These are phyloP conservation scores for Stenodema calcarata DNA, from an alignment of 2,888 invertebrate genomes.

Conservation along the genomic window DNA sequence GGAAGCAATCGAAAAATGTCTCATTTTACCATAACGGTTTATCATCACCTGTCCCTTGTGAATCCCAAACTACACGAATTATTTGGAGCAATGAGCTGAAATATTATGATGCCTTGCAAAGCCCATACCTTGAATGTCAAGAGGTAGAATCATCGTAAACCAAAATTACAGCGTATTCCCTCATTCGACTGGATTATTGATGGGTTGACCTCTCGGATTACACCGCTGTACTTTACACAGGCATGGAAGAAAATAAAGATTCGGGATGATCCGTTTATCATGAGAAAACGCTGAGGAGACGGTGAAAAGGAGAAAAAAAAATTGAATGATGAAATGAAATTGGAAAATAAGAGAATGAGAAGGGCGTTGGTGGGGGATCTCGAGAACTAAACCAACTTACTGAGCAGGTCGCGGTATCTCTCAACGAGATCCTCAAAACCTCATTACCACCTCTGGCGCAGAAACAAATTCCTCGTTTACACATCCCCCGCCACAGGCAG, in stretches of 20 bases:
- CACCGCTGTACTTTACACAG: not conserved
- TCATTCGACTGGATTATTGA: not conserved
- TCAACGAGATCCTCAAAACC: conserved; percentile 16
- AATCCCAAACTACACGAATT: too few species aligned
- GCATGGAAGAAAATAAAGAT: not conserved
- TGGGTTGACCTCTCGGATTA: not conserved
- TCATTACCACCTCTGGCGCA: not conserved
- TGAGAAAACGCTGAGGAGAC: not conserved
- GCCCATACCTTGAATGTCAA: too few species aligned
- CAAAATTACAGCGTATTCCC: not conserved
- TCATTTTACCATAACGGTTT: too few species aligned
- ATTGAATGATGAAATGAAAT: too few species aligned
- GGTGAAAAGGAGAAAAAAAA: not conserved
- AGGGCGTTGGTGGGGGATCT: not conserved
- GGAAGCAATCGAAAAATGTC: too few species aligned
- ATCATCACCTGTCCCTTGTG: too few species aligned
- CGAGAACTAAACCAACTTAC: not conserved
- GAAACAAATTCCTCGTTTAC: not conserved
- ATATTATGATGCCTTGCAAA: too few species aligned
- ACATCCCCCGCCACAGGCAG: not conserved
- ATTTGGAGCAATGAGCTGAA: too few species aligned
- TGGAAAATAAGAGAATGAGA: not conserved
- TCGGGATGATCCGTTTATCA: not conserved
- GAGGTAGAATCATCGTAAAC: too few species aligned
- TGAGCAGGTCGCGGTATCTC: not conserved